Conservation (phyloP, 2,888 invertebrate species). For the Cistogaster globosa region DNA sequence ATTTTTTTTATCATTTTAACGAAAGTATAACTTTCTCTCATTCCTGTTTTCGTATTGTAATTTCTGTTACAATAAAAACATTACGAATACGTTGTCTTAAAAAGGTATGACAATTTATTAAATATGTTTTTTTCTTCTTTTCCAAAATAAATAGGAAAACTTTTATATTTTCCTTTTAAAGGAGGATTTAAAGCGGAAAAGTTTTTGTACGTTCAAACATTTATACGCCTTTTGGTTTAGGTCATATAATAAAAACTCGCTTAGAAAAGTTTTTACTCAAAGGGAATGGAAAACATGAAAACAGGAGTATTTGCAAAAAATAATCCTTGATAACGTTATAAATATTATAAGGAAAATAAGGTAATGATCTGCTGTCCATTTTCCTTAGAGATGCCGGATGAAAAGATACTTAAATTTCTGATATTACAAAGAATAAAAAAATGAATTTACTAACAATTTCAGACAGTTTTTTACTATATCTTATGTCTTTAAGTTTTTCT, state of each 20-base stretch:
- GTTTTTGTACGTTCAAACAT: constrained; percentile 10
- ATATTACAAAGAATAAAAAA: too few relatives aligned
- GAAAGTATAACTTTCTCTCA: too few relatives aligned
- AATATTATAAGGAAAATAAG: constrained; percentile 44
- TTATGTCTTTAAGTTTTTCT: too few relatives aligned
- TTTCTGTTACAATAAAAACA: too few relatives aligned
- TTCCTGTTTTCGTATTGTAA: too few relatives aligned
- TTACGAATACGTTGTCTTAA: too few relatives aligned
- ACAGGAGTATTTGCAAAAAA: neutral
- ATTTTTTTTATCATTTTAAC: too few relatives aligned
- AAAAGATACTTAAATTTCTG: neutral
- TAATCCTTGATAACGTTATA: neutral
- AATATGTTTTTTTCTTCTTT: neutral
- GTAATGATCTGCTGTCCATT: neutral
- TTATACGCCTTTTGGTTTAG: constrained; percentile 48
- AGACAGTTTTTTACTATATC: too few relatives aligned
- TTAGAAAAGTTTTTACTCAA: neutral
- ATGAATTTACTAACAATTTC: too few relatives aligned
- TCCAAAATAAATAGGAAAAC: neutral
- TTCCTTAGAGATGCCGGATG: constrained; percentile 2
- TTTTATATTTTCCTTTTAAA: constrained; percentile 7
- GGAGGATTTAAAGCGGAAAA: constrained; percentile 45
- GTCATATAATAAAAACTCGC: constrained; percentile 34
- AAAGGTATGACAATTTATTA: neutral
- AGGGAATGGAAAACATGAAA: too few relatives aligned